Evolutionary conservation across 1,140 invertebrate species (phyloP), one percentile per base, ranked within the genome.

Genomic region (Drosophila biarmipes): DNA sequence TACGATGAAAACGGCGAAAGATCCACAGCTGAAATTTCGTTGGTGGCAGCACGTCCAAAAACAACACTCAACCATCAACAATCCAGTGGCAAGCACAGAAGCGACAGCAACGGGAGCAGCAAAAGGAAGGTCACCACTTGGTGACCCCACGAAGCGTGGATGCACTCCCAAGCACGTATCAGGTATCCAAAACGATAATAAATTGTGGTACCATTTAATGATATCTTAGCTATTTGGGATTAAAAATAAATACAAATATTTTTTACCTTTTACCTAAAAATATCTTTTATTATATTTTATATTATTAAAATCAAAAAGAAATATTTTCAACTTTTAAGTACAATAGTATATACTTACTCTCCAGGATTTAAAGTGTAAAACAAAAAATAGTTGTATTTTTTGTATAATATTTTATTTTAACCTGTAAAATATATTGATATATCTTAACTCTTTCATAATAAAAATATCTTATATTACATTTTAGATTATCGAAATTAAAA

Each of bases 31-130:
- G 31, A 64, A 67, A 72, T 71, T 72, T 59, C 31, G 27, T 54
- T 40, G 46, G 14, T 45, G 51, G 42, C 74, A 75, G 63, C 80
- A 85, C 80, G 80, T 84, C 40, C 71, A 57, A 35, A 37, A 73
- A 73, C 38, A 78, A 48, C 46, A 81, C 40, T 66, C 38, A 62
- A 66, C 58, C 54, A 71, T 34, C 43, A 48, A 31, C 42, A 71
- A 69, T 51, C 15, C 59, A 53, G 29, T 46, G 62, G 54, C 59
- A 57, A 40, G 40, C 37, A 34, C 58, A 48, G 46, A 48, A 29
- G 46, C 43, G 46, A 48, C 46, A 48, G n/a, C 46, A 76, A 82
- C 63, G 68, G 74, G 74, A 82, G 74, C 80, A 84, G 62, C 72
- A 48, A 72, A 67, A 51, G 71, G 72, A 84, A 80, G 54, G 55